Evolutionary conservation across 2,888 invertebrate genomes (phyloP).

Genomic region (Monopis laevigella): DNA sequence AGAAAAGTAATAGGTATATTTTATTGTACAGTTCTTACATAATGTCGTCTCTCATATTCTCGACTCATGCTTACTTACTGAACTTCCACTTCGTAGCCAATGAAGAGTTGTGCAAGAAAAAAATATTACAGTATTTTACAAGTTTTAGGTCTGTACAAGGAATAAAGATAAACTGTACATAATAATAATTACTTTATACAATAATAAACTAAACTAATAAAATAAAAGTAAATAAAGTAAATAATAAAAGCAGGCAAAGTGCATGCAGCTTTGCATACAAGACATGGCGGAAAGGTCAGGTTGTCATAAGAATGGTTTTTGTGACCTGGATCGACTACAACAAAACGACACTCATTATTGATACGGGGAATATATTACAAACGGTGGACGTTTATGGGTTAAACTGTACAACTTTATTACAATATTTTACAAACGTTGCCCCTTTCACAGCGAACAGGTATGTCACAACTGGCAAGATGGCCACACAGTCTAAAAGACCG

Average conservation of each 20-base stretch:
- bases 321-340: conserved; percentile 66
- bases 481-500: conserved; percentile 56
- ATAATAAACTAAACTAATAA: conserved; percentile 64
- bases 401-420: conserved; percentile 55
- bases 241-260: conserved; percentile 77
- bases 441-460: conserved; percentile 85
- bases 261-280: conserved; percentile 72
- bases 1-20: conserved; percentile 29
- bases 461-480: conserved; percentile 78
- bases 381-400: conserved; percentile 63
- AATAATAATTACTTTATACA: conserved; percentile 61
- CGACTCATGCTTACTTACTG: conserved; percentile 54
- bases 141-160: conserved; percentile 56
- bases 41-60: conserved; percentile 37
- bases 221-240: conserved; percentile 65
- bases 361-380: conserved; percentile 65
- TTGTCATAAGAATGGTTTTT: conserved; percentile 70
- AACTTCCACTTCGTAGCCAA: conserved; percentile 75
- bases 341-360: conserved; percentile 79
- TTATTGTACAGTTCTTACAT: conserved; percentile 11
- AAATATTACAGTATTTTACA: conserved; percentile 65
- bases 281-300: conserved; percentile 74
- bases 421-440: conserved; percentile 74
- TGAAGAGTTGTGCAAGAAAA: conserved; percentile 75
- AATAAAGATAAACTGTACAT: conserved; percentile 63